These are phyloP conservation scores for Callorhinus ursinus DNA, from an alignment of 2,113 vertebrate genomes.

Conservation along the genomic window DNA sequence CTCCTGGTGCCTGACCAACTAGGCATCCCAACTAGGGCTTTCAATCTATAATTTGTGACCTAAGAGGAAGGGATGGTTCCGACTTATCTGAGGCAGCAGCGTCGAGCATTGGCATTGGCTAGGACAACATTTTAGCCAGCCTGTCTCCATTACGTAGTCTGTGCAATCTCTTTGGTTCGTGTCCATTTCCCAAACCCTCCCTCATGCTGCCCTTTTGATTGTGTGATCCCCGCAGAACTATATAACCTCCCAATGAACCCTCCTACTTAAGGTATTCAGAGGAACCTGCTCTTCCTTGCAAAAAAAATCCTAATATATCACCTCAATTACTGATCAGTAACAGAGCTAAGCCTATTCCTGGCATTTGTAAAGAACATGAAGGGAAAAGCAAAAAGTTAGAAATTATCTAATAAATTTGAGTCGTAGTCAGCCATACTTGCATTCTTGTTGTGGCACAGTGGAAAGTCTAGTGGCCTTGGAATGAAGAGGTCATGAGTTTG, in stretches of 20 bases:
- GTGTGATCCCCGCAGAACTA: neutral
- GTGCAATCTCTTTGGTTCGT: neutral
- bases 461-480: neutral
- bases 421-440: neutral
- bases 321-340: conserved; percentile 17
- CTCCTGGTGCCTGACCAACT: accelerated
- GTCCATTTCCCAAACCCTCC: neutral
- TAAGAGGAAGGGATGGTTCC: neutral
- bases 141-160: neutral
- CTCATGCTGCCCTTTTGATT: neutral
- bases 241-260: neutral
- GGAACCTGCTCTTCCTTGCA: neutral
- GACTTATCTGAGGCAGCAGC: neutral
- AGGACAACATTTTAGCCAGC: accelerated
- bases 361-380: conserved; percentile 23
- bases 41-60: neutral
- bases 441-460: neutral
- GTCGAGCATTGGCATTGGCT: neutral
- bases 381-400: neutral
- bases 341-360: neutral
- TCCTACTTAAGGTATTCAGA: neutral
- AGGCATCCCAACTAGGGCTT: neutral
- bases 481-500: neutral
- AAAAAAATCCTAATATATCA: neutral
- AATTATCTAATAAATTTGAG: conserved; percentile 28